Evolutionary conservation across 2,797 vertebrate species (phyloP).

Genomic region (Darevskia mixta): DNA sequence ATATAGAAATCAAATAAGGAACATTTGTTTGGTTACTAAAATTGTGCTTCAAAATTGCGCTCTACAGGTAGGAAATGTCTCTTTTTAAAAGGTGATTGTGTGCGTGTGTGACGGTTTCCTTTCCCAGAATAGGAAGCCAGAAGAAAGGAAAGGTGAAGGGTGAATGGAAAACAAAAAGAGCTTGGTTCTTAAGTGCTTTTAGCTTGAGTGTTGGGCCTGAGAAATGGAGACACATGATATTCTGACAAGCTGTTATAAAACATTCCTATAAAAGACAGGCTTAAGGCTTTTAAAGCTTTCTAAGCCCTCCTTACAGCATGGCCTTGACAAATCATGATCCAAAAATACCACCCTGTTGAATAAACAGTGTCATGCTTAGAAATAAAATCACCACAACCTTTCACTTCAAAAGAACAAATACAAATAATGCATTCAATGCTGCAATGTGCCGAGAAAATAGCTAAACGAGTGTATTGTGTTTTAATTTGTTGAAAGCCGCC

Average conservation of each 20-base stretch:
- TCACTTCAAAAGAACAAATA: not conserved
- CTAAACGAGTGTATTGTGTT: not conserved
- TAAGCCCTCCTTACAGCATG: not conserved
- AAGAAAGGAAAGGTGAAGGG: slow-evolving; percentile 10
- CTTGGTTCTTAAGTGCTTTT: slow-evolving; percentile 12
- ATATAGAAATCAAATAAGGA: slow-evolving; percentile 4
- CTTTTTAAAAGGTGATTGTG: slow-evolving; percentile 15
- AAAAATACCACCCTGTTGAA: slow-evolving; percentile 5
- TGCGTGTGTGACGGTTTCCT: not conserved
- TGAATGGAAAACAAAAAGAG: not conserved
- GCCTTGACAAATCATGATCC: slow-evolving; percentile 4
- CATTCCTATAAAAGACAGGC: slow-evolving; percentile 10
- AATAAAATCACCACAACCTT: not conserved
- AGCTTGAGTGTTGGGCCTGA: not conserved
- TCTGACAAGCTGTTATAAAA: slow-evolving; percentile 20
- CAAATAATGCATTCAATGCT: not conserved
- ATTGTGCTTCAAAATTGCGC: not conserved
- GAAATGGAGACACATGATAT: slow-evolving; percentile 10
- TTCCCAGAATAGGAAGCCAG: not conserved
- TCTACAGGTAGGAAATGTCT: not conserved
- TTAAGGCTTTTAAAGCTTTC: not conserved
- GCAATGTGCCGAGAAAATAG: not conserved
- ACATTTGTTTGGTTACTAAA: slow-evolving; percentile 6
- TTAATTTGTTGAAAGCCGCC: no score
- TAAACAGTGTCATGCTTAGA: not conserved